Conservation (phyloP, 2,797 vertebrate genomes). For the Fistularia tabacaria region DNA sequence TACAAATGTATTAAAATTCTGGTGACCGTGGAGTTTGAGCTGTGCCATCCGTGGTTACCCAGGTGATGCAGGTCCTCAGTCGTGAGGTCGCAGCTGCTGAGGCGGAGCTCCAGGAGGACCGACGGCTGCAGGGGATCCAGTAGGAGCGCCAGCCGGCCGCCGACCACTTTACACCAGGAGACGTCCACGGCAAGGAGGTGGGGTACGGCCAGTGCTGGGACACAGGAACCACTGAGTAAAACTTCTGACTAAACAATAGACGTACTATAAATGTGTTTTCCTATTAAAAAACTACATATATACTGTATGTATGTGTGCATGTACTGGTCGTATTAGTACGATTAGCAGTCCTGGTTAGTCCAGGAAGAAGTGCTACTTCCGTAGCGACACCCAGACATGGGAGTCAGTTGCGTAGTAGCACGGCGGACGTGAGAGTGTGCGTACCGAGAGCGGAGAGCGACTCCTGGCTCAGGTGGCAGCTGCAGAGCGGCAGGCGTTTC, state of each 20-base stretch:
- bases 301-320: too few relatives aligned
- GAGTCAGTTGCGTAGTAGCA: background rate
- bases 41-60: conserved; percentile 60
- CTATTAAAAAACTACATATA: too few relatives aligned
- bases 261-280: too few relatives aligned
- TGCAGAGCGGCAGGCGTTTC: conserved; percentile 75
- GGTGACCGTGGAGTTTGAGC: background rate
- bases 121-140: conserved; percentile 75
- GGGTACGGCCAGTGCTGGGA: conserved; percentile 74
- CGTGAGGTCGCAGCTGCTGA: conserved; percentile 88
- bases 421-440: too few relatives aligned
- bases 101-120: conserved; percentile 73
- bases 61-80: conserved; percentile 78
- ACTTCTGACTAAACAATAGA: too few relatives aligned
- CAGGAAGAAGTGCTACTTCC: background rate
- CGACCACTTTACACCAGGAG: conserved; percentile 90
- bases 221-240: conserved; percentile 8
- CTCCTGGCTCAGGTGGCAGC: conserved; percentile 73
- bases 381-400: conserved; percentile 2
- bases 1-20: too few relatives aligned
- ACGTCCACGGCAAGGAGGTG: conserved; percentile 80
- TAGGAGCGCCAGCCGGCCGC: conserved; percentile 79
- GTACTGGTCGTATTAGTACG: too few relatives aligned
- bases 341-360: too few relatives aligned
- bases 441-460: conserved; percentile 80